Conservation (phyloP, 2,113 vertebrate species). For the Taxidea taxus region DNA sequence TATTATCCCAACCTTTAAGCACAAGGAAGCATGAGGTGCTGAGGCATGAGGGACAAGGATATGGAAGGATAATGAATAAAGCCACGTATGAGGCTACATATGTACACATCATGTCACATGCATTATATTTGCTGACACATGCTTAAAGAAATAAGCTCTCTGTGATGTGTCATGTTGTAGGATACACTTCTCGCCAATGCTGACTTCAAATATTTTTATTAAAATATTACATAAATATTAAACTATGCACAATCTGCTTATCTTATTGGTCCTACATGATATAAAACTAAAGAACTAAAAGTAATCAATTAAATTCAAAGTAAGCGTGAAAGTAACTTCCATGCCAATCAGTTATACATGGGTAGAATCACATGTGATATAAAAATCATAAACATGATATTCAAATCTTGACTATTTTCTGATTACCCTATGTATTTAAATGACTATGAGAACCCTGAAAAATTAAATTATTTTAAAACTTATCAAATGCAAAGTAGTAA, state of each 20-base stretch:
- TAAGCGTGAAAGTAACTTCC: not conserved
- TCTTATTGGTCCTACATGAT: not conserved
- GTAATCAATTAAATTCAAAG: not conserved
- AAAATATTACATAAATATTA: not conserved
- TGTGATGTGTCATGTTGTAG: not conserved
- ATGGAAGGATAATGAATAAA: not conserved
- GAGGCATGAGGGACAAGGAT: not conserved
- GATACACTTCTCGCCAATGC: not conserved
- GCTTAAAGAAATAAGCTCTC: not conserved
- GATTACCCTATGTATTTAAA: not conserved
- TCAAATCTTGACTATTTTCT: not conserved
- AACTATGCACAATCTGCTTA: not conserved
- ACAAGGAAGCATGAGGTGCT: not conserved
- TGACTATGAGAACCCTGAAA: not conserved
- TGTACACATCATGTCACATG: rapidly evolving
- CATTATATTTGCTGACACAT: not conserved
- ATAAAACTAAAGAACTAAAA: not conserved
- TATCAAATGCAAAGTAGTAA: not conserved
- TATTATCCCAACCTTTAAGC: not conserved
- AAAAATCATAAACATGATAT: not conserved
- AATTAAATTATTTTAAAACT: not conserved
- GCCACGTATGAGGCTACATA: not conserved
- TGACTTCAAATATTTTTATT: not conserved
- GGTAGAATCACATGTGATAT: not conserved
- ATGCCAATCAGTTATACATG: not conserved